Evolutionary conservation across 2,113 vertebrate species (phyloP).

Genomic region (Brachyistius frenatus): DNA sequence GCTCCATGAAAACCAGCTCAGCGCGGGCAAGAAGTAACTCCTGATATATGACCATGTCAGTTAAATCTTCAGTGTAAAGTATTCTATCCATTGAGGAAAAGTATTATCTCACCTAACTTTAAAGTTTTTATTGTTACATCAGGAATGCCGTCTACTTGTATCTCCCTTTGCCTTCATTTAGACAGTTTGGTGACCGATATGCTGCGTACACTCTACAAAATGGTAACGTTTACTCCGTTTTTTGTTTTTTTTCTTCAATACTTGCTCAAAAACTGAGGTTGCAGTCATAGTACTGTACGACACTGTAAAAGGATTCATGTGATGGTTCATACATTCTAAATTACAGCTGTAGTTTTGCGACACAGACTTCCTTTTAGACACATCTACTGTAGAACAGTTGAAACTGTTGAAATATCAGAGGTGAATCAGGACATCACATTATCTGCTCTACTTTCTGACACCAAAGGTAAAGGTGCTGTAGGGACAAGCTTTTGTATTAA

Average conservation of each 20-base stretch:
- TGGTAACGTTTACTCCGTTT: slow-evolving; percentile 24
- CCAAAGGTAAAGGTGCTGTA: not conserved
- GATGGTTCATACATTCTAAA: slow-evolving; percentile 37
- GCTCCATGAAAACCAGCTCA: slow-evolving; percentile 55
- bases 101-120: slow-evolving; percentile 57
- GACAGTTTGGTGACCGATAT: slow-evolving; percentile 25
- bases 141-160: slow-evolving; percentile 57
- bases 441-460: slow-evolving; percentile 31
- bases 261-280: slow-evolving; percentile 29
- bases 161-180: slow-evolving; percentile 27
- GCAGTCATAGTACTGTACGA: slow-evolving; percentile 59
- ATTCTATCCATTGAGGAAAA: slow-evolving; percentile 55
- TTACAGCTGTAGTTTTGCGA: slow-evolving; percentile 50
- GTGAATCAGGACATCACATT: slow-evolving; percentile 36
- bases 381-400: slow-evolving; percentile 77
- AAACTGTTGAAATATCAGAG: slow-evolving; percentile 65
- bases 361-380: slow-evolving; percentile 47
- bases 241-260: slow-evolving; percentile 21
- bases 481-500: not conserved
- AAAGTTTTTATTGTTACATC: slow-evolving; percentile 46
- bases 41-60: slow-evolving; percentile 56
- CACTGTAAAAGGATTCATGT: slow-evolving; percentile 75
- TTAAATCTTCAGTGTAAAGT: slow-evolving; percentile 42
- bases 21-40: slow-evolving; percentile 42
- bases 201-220: slow-evolving; percentile 33